A percentile compares a stretch with the other conserved stretches of the same genome.
Evolutionary conservation across 1,140 invertebrate genomes (phyloP).

Genomic region (Pachypeltis micranthus): DNA sequence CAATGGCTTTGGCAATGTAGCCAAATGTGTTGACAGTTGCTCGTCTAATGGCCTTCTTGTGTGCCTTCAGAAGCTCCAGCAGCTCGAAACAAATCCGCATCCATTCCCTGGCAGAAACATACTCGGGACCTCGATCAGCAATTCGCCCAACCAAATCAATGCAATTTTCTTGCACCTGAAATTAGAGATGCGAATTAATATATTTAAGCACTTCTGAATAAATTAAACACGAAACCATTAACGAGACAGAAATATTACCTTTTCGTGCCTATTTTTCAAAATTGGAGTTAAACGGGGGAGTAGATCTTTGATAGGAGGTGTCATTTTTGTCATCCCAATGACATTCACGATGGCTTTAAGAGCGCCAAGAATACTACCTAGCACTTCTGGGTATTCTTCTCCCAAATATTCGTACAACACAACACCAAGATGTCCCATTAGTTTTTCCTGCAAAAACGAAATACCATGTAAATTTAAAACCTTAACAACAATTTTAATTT

Average conservation of each 20-base stretch:
- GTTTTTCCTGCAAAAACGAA: constrained; percentile 62
- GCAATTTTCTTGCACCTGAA: constrained; percentile 97
- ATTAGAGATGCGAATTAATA: constrained; percentile 17
- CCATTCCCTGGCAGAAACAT: constrained; percentile 97
- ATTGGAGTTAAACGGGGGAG: constrained; percentile 94
- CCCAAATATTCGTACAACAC: constrained; percentile 99
- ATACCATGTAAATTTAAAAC: constrained; percentile 1
- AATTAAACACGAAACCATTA: not conserved
- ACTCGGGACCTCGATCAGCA: constrained; percentile 97
- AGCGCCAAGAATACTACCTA: constrained; percentile 95
- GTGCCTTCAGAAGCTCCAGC: constrained; percentile 94
- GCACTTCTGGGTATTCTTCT: constrained; percentile 98
- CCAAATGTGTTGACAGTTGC: constrained; percentile 99
- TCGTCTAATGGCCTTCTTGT: constrained; percentile 96
- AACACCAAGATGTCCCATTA: constrained; percentile 98
- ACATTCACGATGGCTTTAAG: constrained; percentile 98
- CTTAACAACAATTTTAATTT: not conserved
- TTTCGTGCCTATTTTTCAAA: constrained; percentile 75
- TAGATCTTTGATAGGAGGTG: constrained; percentile 97
- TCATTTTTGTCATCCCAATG: constrained; percentile 99
- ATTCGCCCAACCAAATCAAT: constrained; percentile 98
- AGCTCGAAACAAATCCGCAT: constrained; percentile 99
- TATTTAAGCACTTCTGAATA: constrained; percentile 12
- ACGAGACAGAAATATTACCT: constrained; percentile 32
- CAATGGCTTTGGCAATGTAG: constrained; percentile 99